A percentile compares a stretch with the other conserved stretches of the same genome.
These are phyloP conservation scores for Thyatira batis DNA, from an alignment of 2,888 invertebrate genomes.

Conservation along the genomic window DNA sequence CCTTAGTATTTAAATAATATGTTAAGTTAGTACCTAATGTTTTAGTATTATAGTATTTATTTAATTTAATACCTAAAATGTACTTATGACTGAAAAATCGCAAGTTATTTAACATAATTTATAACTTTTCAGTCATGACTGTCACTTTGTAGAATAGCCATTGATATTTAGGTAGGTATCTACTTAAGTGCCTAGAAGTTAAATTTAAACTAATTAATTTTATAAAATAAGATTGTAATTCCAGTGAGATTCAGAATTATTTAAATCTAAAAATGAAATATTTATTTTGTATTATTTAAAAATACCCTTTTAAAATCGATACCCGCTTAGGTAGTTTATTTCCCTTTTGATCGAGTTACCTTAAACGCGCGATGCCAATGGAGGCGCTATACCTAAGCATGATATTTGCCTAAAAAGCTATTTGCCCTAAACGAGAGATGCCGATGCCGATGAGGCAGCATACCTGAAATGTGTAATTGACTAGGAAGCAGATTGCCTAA, in stretches of 20 bases:
- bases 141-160: slow-evolving; percentile 30
- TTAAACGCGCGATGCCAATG: no score
- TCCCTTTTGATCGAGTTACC: no score
- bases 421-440: no score
- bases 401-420: no score
- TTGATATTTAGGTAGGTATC: slow-evolving; percentile 6
- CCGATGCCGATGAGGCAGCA: no score
- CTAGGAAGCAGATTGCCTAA: no score
- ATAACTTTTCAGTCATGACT: slow-evolving; percentile 78
- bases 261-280: background rate
- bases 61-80: slow-evolving; percentile 3
- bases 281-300: background rate
- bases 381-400: no score
- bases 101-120: slow-evolving; percentile 32
- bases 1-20: no score
- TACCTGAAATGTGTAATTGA: no score
- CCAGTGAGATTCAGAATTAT: background rate
- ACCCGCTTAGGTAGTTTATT: no score
- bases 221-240: background rate
- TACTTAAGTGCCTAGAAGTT: no score
- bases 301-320: no score
- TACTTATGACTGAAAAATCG: slow-evolving; percentile 80
- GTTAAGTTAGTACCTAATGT: background rate
- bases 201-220: background rate
- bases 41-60: slow-evolving; percentile 6